phyloP scores from a whole-genome alignment of 2,797 vertebrate species.

The Onychomys torridus region DNA sequence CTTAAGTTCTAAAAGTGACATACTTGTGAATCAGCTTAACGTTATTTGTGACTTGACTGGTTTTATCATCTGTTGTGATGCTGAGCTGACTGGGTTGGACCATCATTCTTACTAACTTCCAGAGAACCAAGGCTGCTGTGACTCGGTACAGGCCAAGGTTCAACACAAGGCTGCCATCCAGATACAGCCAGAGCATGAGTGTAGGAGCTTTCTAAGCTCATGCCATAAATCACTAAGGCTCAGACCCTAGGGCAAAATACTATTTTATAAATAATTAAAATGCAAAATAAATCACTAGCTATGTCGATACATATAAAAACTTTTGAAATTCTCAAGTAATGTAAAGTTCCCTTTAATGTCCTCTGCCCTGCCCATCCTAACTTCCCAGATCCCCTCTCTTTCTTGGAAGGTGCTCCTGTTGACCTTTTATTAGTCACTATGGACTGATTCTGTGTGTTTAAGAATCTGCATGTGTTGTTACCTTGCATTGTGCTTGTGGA shows the following conservation, averaged over 20 bases:
- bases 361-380: not conserved
- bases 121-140: not conserved
- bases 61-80: not conserved
- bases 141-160: not conserved
- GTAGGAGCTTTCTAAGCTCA: not conserved
- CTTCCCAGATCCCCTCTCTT: not conserved
- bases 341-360: not conserved
- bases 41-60: not conserved
- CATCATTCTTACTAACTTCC: not conserved
- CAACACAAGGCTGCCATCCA: not conserved
- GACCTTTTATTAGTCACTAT: not conserved
- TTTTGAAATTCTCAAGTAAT: not conserved
- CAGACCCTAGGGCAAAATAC: not conserved
- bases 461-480: not conserved
- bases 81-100: not conserved
- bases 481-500: not conserved
- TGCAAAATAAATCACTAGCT: not conserved
- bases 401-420: not conserved
- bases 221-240: not conserved
- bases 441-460: not conserved
- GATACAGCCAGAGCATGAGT: no score
- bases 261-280: conserved; percentile 1
- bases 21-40: not conserved
- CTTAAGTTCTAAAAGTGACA: not conserved
- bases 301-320: not conserved